A percentile compares a stretch with the other conserved stretches of the same genome.
phyloP scores from a whole-genome alignment of 2,888 invertebrate genomes.

The Dendrolimus houi region DNA sequence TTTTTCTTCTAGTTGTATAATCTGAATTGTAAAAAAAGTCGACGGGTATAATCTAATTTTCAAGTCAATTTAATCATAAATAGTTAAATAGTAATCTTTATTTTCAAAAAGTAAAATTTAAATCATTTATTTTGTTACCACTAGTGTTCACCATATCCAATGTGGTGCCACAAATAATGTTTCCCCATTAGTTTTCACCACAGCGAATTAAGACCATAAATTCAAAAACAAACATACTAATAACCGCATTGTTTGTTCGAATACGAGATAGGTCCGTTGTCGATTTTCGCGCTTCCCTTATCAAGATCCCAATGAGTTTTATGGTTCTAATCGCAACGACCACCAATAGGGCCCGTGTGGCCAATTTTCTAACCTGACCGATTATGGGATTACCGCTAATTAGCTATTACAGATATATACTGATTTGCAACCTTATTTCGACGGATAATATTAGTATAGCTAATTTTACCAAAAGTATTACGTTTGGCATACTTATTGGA shows the following conservation, averaged over 20 bases:
- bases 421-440: constrained; percentile 17
- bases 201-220: too few relatives aligned
- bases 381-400: constrained; percentile 73
- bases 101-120: too few relatives aligned
- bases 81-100: too few relatives aligned
- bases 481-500: too few relatives aligned
- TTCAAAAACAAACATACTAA: constrained; percentile 3
- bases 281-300: constrained; percentile 66
- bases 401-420: constrained; percentile 69
- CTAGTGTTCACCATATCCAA: too few relatives aligned
- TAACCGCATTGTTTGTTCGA: constrained; percentile 16
- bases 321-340: constrained; percentile 66
- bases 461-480: not conserved
- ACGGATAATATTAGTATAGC: not conserved
- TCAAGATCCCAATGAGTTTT: constrained; percentile 70
- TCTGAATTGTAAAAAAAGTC: too few relatives aligned
- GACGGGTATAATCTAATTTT: too few relatives aligned
- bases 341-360: constrained; percentile 69
- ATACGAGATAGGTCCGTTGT: constrained; percentile 18
- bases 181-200: too few relatives aligned
- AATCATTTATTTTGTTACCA: too few relatives aligned
- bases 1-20: too few relatives aligned
- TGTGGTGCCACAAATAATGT: too few relatives aligned
- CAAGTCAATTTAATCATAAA: too few relatives aligned
- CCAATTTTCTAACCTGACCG: constrained; percentile 70